A percentile compares a stretch with the other conserved stretches of the same genome.
phyloP scores from a whole-genome alignment of 2,797 vertebrate genomes.

The Pipistrellus pipistrellus region DNA sequence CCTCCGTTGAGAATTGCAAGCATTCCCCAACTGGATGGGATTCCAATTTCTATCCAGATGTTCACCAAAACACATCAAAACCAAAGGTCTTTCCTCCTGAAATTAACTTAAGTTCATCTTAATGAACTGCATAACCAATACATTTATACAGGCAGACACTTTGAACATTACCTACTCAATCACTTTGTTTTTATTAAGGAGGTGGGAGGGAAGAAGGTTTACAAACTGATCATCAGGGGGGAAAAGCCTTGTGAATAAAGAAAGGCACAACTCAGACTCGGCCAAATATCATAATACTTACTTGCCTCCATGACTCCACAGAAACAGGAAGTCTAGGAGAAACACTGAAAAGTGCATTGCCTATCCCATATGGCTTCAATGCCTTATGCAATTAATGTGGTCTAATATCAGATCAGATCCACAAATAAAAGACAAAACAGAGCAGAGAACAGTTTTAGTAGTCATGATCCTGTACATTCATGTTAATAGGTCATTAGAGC shows the following conservation, averaged over 20 bases:
- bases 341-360: constrained; percentile 71
- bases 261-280: constrained; percentile 80
- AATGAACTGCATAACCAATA: constrained; percentile 46
- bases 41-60: constrained; percentile 7
- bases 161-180: constrained; percentile 64
- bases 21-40: constrained; percentile 34
- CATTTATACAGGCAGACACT: constrained; percentile 70
- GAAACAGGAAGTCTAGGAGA: constrained; percentile 67
- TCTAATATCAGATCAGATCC: constrained; percentile 61
- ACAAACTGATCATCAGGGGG: constrained; percentile 73
- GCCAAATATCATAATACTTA: constrained; percentile 76
- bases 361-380: constrained; percentile 69
- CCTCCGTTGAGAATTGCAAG: constrained; percentile 23
- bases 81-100: constrained; percentile 36
- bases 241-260: constrained; percentile 76
- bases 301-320: constrained; percentile 66
- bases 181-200: constrained; percentile 77
- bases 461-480: constrained; percentile 78
- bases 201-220: constrained; percentile 66
- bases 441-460: constrained; percentile 71
- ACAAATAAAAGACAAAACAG: constrained; percentile 63
- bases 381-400: constrained; percentile 59
- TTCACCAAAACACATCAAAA: constrained; percentile 61
- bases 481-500: constrained; percentile 44
- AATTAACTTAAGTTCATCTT: constrained; percentile 50